Evolutionary conservation across 2,888 invertebrate genomes (phyloP).

Genomic region (Chorisops tibialis): DNA sequence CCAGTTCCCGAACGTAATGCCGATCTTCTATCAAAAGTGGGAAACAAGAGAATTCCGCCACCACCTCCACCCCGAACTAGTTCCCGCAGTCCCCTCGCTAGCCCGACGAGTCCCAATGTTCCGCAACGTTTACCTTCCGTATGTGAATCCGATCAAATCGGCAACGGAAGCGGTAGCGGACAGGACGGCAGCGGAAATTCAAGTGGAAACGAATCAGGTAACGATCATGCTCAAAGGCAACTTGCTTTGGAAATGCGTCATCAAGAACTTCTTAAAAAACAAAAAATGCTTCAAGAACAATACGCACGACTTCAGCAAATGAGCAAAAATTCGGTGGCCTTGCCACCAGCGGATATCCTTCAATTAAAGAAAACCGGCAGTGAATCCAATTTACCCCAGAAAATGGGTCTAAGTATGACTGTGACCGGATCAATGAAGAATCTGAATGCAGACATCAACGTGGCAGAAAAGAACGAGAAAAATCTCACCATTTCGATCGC

Average conservation of each 20-base stretch:
- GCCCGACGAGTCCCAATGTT: slow-evolving; percentile 72
- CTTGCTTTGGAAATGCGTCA: slow-evolving; percentile 81
- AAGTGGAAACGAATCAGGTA: slow-evolving; percentile 73
- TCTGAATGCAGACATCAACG: slow-evolving; percentile 39
- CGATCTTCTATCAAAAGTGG: slow-evolving; percentile 69
- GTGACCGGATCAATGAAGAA: slow-evolving; percentile 42
- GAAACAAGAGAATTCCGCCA: slow-evolving; percentile 75
- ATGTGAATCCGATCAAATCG: slow-evolving; percentile 44
- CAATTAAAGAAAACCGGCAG: slow-evolving; percentile 80
- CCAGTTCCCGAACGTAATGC: slow-evolving; percentile 80
- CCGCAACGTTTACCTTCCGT: slow-evolving; percentile 57
- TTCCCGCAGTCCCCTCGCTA: slow-evolving; percentile 81
- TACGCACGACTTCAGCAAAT: slow-evolving; percentile 85
- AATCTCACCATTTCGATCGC: slow-evolving; percentile 39
- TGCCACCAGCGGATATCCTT: slow-evolving; percentile 60
- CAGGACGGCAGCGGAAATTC: slow-evolving; percentile 57
- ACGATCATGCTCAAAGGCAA: slow-evolving; percentile 69
- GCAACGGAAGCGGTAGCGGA: slow-evolving; percentile 43
- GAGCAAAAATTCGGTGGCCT: slow-evolving; percentile 70
- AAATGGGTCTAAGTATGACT: slow-evolving; percentile 70
- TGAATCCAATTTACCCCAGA: slow-evolving; percentile 80
- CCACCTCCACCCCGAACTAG: slow-evolving; percentile 92
- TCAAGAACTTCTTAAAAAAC: slow-evolving; percentile 82
- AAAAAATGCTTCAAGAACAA: slow-evolving; percentile 85
- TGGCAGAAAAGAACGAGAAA: slow-evolving; percentile 40